Evolutionary conservation across 2,888 invertebrate genomes (phyloP).

Genomic region (Antitype chi): DNA sequence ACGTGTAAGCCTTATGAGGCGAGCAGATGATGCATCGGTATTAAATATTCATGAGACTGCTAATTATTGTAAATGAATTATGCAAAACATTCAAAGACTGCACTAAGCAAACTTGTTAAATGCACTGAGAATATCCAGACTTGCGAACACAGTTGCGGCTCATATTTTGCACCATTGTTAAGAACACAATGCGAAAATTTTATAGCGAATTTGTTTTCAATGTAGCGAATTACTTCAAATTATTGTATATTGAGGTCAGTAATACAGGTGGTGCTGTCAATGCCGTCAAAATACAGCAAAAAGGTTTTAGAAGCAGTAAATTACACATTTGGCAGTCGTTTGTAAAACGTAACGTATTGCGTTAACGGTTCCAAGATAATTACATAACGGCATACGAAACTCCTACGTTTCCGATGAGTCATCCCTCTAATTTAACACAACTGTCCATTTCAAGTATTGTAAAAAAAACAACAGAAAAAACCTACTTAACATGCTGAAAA

Average conservation of each 20-base stretch:
- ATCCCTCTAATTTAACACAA: constrained; percentile 55
- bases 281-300: constrained; percentile 24
- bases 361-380: constrained; percentile 58
- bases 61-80: constrained; percentile 48
- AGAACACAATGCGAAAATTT: constrained; percentile 26
- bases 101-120: constrained; percentile 33
- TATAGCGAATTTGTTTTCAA: constrained; percentile 1
- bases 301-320: constrained; percentile 43
- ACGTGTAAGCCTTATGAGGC: constrained; percentile 32
- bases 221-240: constrained; percentile 25
- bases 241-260: constrained; percentile 45
- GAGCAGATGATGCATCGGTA: constrained; percentile 35
- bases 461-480: constrained; percentile 16
- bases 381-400: constrained; percentile 57
- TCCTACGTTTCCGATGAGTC: constrained; percentile 56
- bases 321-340: constrained; percentile 53
- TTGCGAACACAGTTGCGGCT: background rate
- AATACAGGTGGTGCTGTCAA: constrained; percentile 31
- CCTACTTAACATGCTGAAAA: constrained; percentile 42
- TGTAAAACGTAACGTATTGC: constrained; percentile 54
- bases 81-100: constrained; percentile 40
- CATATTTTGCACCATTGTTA: constrained; percentile 12
- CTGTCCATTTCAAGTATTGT: constrained; percentile 50
- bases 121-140: constrained; percentile 19
- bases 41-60: constrained; percentile 45